Evolutionary conservation across 2,888 invertebrate species (phyloP), one percentile per base, ranked within the genome.

Genomic region (Alitta virens): DNA sequence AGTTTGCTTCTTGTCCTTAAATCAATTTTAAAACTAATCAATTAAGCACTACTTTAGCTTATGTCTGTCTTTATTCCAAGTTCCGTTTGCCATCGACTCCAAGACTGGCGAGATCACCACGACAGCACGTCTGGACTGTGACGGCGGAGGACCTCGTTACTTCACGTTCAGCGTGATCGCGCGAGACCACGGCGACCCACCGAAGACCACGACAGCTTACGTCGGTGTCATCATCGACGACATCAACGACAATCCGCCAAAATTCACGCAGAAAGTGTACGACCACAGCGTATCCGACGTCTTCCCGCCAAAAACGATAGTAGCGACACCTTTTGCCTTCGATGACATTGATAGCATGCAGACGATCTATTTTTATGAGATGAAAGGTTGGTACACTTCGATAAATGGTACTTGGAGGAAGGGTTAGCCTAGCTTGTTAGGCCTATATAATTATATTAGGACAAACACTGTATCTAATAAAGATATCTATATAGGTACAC

Each of bases 221-320:
- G 61, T 69, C 2, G 67, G 65, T 12, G 62, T 69, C 25, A 67
- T 71, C 16, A 46, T 71, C 1, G 55, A 64, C n/a, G 71, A 71
- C 52, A 60, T 71, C 42, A 71, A 71, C 42, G 71, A 71, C 61
- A 71, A 71, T 53, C 68, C 71, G 14, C 71, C 71, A 2, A 46
- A 49, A 43, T 63, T 70, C 58, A 60, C 70, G 0, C 61, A 64
- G 50, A 18, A 46, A 12, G 42, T 57, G 26, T 70, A 70, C 60
- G 56, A 60, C 3, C 69, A 69, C 56, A 60, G 63, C 43, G 63
- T 70, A 2, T 60, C 61, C 24, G 61, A 56, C 23, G 25, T 43
- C 14, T 69, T 69, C 60, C 70, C 70, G 7, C 23, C 63, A 5
- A 54, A 62, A 5, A 69, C 68, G 12, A 56, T 67, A 3, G 61